Evolutionary conservation across 2,113 vertebrate genomes (phyloP).

Genomic region (Eptesicus fuscus): DNA sequence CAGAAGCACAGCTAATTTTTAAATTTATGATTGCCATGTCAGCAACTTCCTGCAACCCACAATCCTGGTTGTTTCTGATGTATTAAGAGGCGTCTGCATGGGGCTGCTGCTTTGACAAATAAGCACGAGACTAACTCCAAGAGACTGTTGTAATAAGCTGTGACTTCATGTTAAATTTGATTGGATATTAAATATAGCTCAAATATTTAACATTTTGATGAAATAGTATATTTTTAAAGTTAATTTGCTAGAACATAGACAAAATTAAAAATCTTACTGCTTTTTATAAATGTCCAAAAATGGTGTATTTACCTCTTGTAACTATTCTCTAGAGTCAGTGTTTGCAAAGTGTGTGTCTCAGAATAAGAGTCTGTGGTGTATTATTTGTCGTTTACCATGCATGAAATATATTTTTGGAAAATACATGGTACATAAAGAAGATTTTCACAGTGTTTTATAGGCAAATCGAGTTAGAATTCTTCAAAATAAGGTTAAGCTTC

Average conservation of each 20-base stretch:
- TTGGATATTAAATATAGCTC: not conserved
- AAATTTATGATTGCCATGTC: not conserved
- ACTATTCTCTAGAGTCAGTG: not conserved
- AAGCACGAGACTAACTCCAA: not conserved
- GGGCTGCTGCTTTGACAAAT: not conserved
- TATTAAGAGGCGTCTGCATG: not conserved
- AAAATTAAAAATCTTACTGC: not conserved
- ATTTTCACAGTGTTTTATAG: not conserved
- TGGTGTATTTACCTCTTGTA: not conserved
- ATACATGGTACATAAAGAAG: not conserved
- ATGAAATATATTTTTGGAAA: not conserved
- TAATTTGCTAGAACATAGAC: not conserved
- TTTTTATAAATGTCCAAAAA: constrained; percentile 4
- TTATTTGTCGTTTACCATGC: not conserved
- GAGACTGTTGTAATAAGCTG: not conserved
- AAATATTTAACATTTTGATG: not conserved
- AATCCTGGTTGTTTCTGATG: not conserved
- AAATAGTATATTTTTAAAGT: not conserved
- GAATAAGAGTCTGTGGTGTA: not conserved
- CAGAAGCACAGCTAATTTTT: not conserved
- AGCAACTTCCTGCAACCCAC: not conserved
- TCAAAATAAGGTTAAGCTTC: not conserved
- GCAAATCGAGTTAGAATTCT: not conserved
- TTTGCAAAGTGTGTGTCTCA: not conserved
- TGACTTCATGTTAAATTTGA: not conserved